Evolutionary conservation across 2,888 invertebrate genomes (phyloP), one percentile per base, ranked within the genome.

Genomic region (Candidula unifasciata): DNA sequence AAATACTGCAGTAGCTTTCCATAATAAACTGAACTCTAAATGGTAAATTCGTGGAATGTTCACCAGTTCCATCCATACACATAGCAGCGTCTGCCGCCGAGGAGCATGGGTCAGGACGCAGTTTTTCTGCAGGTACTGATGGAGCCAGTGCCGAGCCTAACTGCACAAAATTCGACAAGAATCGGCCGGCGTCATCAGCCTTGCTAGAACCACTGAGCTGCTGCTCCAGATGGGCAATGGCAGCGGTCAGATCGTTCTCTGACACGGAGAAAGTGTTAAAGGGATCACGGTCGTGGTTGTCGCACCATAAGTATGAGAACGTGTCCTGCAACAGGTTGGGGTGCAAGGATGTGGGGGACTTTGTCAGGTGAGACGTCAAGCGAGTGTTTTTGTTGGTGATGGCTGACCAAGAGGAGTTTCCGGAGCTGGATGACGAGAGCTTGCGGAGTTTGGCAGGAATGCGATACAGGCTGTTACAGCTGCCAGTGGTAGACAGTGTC

Each of bases 1-100:
- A 92, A 82, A 92, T 91, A 86, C 90, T 90, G 85, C 91, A 92
- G 88, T 92, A 92, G 30, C 90, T 90, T 86, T 92, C 92, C 87
- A 92, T 86, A 54, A 92, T 90, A 85, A 91, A 90, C 5, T 90
- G 90, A 30, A 92, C 89, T 86, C 91, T 89, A 30, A 89, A 88
- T 13, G 91, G 89, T 52, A 91, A 86, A n/a, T 88, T 87, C 44
- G 87, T 87, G 77, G 87, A 87, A 10, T 83, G 66, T 37, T 37
- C 37, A 21, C 16, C 33, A 74, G 18, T 52, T 1, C 27, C 52
- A 44, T 21, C 54, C 30, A 24, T 54, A 54, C 2, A 35, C 8
- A n/a, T 44, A 3, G 18, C 44, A 10, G 18, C 44, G 35, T 30
- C 18, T 10, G 8, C n/a, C 33, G 66, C 37, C n/a, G 35, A n/a